phyloP scores from a whole-genome alignment of 1,140 invertebrate genomes.

The Drosophila insularis region DNA sequence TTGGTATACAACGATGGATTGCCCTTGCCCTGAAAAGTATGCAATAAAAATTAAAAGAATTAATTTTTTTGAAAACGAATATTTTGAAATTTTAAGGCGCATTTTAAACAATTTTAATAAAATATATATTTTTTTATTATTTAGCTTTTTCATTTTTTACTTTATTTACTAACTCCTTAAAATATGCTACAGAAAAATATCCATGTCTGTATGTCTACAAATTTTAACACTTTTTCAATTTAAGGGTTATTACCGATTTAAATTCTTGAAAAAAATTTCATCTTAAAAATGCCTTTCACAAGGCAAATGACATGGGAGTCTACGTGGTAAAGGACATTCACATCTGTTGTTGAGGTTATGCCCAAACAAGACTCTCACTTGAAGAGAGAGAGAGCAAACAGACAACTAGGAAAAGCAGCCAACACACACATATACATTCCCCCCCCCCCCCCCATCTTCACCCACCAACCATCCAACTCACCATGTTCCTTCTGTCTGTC shows the following conservation, averaged over 20 bases:
- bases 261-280: background rate
- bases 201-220: too few relatives aligned
- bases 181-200: too few relatives aligned
- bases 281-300: background rate
- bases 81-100: too few relatives aligned
- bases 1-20: too few relatives aligned
- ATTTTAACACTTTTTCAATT: too few relatives aligned
- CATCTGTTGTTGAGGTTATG: slow-evolving; percentile 8
- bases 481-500: background rate
- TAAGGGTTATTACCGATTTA: background rate
- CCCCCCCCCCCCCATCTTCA: background rate
- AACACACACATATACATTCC: slow-evolving; percentile 4
- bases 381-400: background rate
- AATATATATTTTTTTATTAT: too few relatives aligned
- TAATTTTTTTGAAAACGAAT: too few relatives aligned
- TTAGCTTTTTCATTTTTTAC: too few relatives aligned
- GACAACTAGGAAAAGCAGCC: background rate
- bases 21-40: background rate
- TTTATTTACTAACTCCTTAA: too few relatives aligned
- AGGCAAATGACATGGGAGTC: background rate
- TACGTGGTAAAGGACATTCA: background rate
- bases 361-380: background rate
- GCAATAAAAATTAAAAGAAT: background rate
- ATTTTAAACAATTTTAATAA: too few relatives aligned
- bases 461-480: too few relatives aligned